Evolutionary conservation across 1,140 invertebrate species (phyloP), one percentile per base, ranked within the genome.

Genomic region (Theocolax elegans): DNA sequence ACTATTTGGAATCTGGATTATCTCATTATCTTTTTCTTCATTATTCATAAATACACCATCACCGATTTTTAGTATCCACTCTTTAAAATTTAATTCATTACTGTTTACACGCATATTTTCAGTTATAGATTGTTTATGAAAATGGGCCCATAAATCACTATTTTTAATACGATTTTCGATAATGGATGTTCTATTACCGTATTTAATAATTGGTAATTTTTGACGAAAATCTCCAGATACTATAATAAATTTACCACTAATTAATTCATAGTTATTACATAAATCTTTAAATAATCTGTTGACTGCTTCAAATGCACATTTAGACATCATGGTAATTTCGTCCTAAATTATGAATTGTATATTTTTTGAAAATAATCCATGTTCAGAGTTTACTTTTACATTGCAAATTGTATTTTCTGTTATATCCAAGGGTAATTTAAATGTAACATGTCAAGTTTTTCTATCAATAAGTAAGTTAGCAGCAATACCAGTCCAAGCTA

Each of bases 241-340:
- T 9, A 67, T 31, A 23, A 62, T 40, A 46, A 71, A 27, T 56
- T 65, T 71, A 6, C 69, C 62, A n/a, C 69, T 62, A 58, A 65
- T 65, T 19, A 49, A 53, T 56, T 67, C 46, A 29, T 67, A 44
- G 29, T 46, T 60, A 38, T 60, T 59, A 35, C 31, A 42, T 21
- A 72, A 31, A 42, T 72, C 70, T 29, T 59, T 44, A 17, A 72
- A 72, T 51, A 67, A 51, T 13, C 19, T 35, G 29, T 67, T 48
- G 3, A 67, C 19, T 15, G 70, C 64, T 49, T 67, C 31, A 35
- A 72, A 56, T 1, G 70, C 63, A 53, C 44, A 53, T 54, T 62
- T 73, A 6, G 62, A 46, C 23, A 63, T 25, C 67, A 73, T 71
- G 27, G 53, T 62, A 13, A 66, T 67, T 73, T 73, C 67, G 67